These are phyloP conservation scores for Trichopoda pennipes DNA, from an alignment of 2,888 invertebrate species.

Conservation along the genomic window DNA sequence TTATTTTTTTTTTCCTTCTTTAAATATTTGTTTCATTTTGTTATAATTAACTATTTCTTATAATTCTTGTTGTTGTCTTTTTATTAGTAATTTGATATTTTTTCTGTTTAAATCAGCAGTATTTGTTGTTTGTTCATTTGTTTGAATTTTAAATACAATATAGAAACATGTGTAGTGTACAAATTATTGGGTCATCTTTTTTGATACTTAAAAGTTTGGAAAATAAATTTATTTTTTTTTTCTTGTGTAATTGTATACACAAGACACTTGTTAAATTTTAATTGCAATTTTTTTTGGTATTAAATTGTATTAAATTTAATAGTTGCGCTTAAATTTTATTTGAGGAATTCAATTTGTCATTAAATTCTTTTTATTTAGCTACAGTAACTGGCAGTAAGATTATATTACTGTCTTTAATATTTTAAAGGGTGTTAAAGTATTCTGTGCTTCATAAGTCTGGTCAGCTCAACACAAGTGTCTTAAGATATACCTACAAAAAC, in stretches of 20 bases:
- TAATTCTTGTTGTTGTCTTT: constrained; percentile 40
- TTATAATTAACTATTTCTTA: constrained; percentile 30
- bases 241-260: constrained; percentile 59
- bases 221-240: constrained; percentile 36
- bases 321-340: constrained; percentile 23
- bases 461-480: too few relatives aligned
- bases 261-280: constrained; percentile 58
- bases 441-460: too few relatives aligned
- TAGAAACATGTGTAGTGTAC: constrained; percentile 35
- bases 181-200: constrained; percentile 62
- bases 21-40: constrained; percentile 39
- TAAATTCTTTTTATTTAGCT: constrained; percentile 26
- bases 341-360: constrained; percentile 58
- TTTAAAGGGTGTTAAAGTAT: too few relatives aligned
- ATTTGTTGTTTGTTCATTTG: constrained; percentile 41
- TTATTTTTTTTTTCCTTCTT: constrained; percentile 9
- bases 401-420: not conserved
- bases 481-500: too few relatives aligned
- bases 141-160: constrained; percentile 35
- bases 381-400: not conserved
- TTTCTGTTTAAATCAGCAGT: constrained; percentile 64
- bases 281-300: constrained; percentile 25
- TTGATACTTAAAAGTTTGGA: constrained; percentile 6
- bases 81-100: constrained; percentile 68
- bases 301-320: constrained; percentile 21